phyloP scores from a whole-genome alignment of 2,113 vertebrate species.

The Pandion haliaetus region DNA sequence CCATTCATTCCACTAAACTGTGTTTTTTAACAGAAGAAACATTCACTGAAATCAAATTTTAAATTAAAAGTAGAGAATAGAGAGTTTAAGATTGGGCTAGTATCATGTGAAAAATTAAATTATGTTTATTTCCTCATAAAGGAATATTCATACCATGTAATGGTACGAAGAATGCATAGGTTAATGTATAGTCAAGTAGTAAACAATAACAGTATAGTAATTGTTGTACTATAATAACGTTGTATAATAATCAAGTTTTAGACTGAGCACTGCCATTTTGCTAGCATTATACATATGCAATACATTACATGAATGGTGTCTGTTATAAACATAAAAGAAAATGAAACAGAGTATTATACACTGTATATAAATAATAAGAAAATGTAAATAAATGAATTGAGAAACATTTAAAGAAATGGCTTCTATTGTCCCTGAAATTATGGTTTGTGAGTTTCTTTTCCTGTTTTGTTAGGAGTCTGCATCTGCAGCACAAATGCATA shows the following conservation, averaged over 20 bases:
- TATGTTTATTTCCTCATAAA: background rate
- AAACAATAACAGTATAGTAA: background rate
- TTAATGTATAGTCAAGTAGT: background rate
- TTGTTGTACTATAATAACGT: background rate
- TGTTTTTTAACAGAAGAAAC: background rate
- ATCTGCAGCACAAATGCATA: background rate
- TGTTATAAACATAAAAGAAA: background rate
- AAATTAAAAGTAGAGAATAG: background rate
- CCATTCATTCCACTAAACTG: background rate
- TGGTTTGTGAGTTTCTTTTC: background rate
- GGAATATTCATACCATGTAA: background rate
- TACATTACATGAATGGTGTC: background rate
- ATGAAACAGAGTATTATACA: background rate
- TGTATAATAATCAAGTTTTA: background rate
- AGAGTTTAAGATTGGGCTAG: background rate
- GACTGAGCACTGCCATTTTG: background rate
- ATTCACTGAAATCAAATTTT: background rate
- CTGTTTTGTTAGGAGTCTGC: background rate
- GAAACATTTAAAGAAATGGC: background rate
- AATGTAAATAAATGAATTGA: background rate
- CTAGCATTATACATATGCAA: background rate
- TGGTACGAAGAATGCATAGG: background rate
- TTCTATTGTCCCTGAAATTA: background rate
- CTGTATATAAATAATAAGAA: background rate
- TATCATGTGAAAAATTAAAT: background rate